Conservation (phyloP, 2,113 vertebrate species). For the Scortum barcoo region DNA sequence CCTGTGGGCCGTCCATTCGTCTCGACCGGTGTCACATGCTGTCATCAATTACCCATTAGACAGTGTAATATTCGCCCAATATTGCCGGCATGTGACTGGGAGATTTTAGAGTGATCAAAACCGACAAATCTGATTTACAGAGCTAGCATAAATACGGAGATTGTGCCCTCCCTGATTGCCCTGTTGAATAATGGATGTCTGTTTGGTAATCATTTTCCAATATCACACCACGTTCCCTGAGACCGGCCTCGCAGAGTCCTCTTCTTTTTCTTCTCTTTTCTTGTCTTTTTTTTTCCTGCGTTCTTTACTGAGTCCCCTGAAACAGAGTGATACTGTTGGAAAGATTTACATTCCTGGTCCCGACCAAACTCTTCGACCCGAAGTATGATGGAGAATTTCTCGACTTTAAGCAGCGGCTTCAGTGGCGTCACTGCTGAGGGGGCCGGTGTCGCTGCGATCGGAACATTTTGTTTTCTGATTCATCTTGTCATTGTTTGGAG, state of each 20-base stretch:
- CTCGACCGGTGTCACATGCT: constrained; percentile 78
- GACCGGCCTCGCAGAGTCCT: constrained; percentile 46
- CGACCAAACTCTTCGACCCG: constrained; percentile 30
- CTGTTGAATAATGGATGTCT: constrained; percentile 86
- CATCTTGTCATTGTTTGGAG: constrained; percentile 52
- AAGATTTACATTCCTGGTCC: background rate
- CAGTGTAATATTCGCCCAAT: constrained; percentile 84
- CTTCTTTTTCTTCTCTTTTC: constrained; percentile 11
- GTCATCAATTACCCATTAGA: constrained; percentile 85
- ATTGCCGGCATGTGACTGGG: constrained; percentile 80
- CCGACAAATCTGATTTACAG: constrained; percentile 87
- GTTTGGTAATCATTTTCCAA: constrained; percentile 86
- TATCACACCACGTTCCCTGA: constrained; percentile 72
- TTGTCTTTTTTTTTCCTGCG: background rate
- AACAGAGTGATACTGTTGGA: constrained; percentile 10
- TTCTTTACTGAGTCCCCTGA: constrained; percentile 23
- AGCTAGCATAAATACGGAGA: constrained; percentile 84
- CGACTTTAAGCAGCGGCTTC: constrained; percentile 18
- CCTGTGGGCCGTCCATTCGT: constrained; percentile 68
- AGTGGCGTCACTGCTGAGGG: constrained; percentile 40
- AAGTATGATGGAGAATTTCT: constrained; percentile 15
- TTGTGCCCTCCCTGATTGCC: constrained; percentile 81
- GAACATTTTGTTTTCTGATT: constrained; percentile 59
- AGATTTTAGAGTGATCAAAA: constrained; percentile 86
- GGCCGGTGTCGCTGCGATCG: constrained; percentile 56